Evolutionary conservation across 1,140 invertebrate genomes (phyloP).

Genomic region (Pseudachorutes palmiensis): DNA sequence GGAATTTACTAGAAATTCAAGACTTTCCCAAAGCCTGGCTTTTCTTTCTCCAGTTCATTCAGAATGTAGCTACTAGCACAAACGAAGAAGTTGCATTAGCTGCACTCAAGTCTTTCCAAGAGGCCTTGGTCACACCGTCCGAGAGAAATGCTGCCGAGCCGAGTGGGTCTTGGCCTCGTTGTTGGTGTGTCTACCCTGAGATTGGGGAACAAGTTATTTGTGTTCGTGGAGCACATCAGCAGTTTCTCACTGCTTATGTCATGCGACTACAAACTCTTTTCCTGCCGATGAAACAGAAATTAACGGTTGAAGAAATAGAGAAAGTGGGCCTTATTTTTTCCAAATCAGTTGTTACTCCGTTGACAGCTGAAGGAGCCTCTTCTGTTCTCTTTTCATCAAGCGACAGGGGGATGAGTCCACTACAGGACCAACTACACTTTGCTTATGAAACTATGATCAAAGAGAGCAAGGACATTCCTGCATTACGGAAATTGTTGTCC

Average conservation of each 20-base stretch:
- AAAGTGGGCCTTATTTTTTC: conserved; percentile 30
- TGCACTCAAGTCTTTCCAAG: conserved; percentile 89
- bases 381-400: conserved; percentile 33
- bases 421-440: conserved; percentile 35
- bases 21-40: conserved; percentile 91
- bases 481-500: conserved; percentile 21
- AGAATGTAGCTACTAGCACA: conserved; percentile 77
- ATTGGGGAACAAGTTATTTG: conserved; percentile 57
- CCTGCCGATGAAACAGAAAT: conserved; percentile 66
- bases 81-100: conserved; percentile 93
- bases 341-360: conserved; percentile 27
- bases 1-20: conserved; percentile 69
- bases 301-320: conserved; percentile 30
- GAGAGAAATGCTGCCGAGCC: conserved; percentile 19
- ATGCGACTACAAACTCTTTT: conserved; percentile 91
- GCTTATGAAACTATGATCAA: conserved; percentile 33
- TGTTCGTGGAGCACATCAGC: conserved; percentile 54
- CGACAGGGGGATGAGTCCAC: conserved; percentile 36
- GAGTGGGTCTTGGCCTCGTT: conserved; percentile 60
- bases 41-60: conserved; percentile 83
- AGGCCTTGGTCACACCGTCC: conserved; percentile 57
- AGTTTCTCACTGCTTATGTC: conserved; percentile 85
- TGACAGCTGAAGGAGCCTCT: conserved; percentile 34
- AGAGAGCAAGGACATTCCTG: conserved; percentile 17
- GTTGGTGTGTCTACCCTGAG: conserved; percentile 76